Percentiles rank a stretch among this genome's conserved stretches.
phyloP scores from a whole-genome alignment of 2,797 vertebrate species.

The Ispidina lecontei region DNA sequence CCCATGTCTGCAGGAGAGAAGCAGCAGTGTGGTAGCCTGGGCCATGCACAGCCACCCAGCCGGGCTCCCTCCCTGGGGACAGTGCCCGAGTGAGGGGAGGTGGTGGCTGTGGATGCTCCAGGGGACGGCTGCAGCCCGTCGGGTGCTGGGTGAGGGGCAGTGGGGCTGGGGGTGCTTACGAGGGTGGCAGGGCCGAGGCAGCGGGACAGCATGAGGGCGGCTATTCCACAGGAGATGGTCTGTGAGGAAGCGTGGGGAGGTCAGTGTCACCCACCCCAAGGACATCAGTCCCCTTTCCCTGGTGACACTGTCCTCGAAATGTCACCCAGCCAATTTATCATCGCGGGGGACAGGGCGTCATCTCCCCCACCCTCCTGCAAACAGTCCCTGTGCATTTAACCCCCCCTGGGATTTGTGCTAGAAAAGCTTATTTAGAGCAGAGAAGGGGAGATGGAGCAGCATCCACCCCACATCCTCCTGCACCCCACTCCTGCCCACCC shows the following conservation, averaged over 20 bases:
- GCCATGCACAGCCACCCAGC: accelerated
- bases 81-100: accelerated
- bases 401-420: accelerated
- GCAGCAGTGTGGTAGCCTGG: accelerated
- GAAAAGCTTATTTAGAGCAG: neutral
- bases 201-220: conserved; percentile 87
- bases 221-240: conserved; percentile 81
- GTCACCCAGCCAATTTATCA: accelerated
- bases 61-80: accelerated
- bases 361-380: accelerated
- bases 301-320: neutral
- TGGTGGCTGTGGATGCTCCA: accelerated
- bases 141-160: neutral
- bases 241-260: neutral
- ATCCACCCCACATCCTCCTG: neutral
- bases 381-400: accelerated
- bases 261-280: accelerated
- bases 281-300: accelerated
- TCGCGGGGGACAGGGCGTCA: accelerated
- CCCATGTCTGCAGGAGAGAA: conserved; percentile 80
- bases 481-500: neutral
- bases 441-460: accelerated
- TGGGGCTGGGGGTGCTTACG: conserved; percentile 69
- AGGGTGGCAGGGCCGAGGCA: conserved; percentile 80
- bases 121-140: neutral